These are phyloP conservation scores for Dendronephthya gigantea DNA, from an alignment of 64 coral and sea anemone genomes.

Conservation along the genomic window DNA sequence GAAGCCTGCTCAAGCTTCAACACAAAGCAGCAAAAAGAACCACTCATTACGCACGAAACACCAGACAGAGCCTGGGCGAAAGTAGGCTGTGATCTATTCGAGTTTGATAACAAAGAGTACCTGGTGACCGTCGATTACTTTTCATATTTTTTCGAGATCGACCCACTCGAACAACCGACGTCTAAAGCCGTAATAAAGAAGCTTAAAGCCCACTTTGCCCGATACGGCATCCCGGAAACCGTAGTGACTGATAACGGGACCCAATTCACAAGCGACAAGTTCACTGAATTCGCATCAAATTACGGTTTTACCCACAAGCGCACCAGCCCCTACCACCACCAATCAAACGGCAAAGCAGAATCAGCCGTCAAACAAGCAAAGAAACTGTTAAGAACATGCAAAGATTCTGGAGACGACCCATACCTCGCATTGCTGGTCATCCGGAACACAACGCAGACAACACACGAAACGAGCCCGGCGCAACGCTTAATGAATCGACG, in stretches of 20 bases:
- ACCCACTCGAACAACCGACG: background rate
- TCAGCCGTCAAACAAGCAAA: too few species aligned
- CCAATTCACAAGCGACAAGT: too few species aligned
- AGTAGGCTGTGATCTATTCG: background rate
- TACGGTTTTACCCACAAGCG: too few species aligned
- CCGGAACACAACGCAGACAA: background rate
- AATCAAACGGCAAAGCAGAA: too few species aligned
- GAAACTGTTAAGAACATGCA: too few species aligned
- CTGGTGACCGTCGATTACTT: background rate
- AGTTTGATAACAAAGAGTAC: background rate
- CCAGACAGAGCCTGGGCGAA: background rate
- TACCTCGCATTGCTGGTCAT: background rate
- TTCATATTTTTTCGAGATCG: background rate
- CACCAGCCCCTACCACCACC: too few species aligned
- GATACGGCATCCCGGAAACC: too few species aligned
- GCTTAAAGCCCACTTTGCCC: background rate
- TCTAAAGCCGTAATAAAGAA: background rate
- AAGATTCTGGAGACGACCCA: too few species aligned
- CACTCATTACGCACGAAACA: background rate
- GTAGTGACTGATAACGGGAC: too few species aligned
- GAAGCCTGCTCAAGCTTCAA: background rate
- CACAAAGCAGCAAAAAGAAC: background rate
- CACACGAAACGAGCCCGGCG: background rate
- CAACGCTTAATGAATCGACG: background rate
- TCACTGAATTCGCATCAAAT: too few species aligned